Conservation (phyloP, 2,888 invertebrate genomes). For the Laothoe populi region DNA sequence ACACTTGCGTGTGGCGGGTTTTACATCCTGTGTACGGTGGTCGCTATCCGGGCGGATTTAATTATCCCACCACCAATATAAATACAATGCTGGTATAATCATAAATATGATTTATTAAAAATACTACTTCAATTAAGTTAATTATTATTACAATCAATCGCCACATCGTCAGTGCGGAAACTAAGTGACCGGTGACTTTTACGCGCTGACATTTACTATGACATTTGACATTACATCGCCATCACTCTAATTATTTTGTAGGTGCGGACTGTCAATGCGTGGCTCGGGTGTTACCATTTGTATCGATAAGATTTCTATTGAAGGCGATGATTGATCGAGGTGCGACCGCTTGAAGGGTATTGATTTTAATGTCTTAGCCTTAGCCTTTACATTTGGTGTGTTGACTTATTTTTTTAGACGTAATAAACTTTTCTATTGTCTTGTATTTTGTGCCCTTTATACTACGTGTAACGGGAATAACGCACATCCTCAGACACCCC, state of each 20-base stretch:
- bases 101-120: not conserved
- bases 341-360: constrained; percentile 5
- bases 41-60: too few relatives aligned
- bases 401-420: not conserved
- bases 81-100: not conserved
- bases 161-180: constrained; percentile 41
- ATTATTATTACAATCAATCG: constrained; percentile 1
- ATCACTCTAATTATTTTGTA: constrained; percentile 75
- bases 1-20: too few relatives aligned
- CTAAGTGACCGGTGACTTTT: constrained; percentile 61
- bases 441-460: too few relatives aligned
- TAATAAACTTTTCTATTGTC: too few relatives aligned
- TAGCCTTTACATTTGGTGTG: not conserved
- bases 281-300: constrained; percentile 17
- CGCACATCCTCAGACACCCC: too few relatives aligned
- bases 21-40: too few relatives aligned
- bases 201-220: constrained; percentile 70
- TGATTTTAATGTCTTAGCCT: constrained; percentile 8
- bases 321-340: constrained; percentile 17
- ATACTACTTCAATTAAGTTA: not conserved
- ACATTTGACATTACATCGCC: constrained; percentile 79
- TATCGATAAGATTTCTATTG: constrained; percentile 9
- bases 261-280: constrained; percentile 75
- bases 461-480: too few relatives aligned
- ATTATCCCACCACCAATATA: too few relatives aligned